Evolutionary conservation across 2,113 vertebrate genomes (phyloP).

Genomic region (Phrynosoma blainvillii): DNA sequence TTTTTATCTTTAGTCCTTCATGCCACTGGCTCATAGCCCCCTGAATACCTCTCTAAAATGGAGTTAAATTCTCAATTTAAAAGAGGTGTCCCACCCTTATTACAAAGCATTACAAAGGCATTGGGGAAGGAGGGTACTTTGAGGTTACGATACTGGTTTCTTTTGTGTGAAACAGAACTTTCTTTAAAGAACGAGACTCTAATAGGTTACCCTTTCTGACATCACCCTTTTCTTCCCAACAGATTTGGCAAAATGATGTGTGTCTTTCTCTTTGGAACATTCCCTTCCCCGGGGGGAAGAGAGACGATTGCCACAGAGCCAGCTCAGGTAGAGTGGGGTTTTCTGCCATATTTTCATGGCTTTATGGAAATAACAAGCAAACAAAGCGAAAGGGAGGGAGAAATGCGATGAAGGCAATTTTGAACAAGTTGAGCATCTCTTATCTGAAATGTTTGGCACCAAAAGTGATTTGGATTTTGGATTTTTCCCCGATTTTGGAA

Average conservation of each 20-base stretch:
- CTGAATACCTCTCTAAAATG: too few relatives aligned
- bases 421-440: too few relatives aligned
- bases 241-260: slow-evolving; percentile 42
- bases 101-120: too few relatives aligned
- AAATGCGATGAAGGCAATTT: background rate
- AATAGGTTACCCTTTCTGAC: background rate
- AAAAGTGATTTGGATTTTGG: too few relatives aligned
- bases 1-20: too few relatives aligned
- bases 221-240: slow-evolving; percentile 23
- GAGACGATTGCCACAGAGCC: background rate
- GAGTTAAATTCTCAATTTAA: too few relatives aligned
- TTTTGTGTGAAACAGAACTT: background rate
- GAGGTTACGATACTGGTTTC: background rate
- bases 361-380: background rate
- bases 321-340: slow-evolving; percentile 7
- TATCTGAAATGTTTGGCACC: too few relatives aligned
- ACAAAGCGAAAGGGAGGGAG: background rate
- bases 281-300: slow-evolving; percentile 21
- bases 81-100: too few relatives aligned
- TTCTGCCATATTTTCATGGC: background rate
- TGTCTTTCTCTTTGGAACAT: slow-evolving; percentile 34
- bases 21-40: too few relatives aligned
- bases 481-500: too few relatives aligned
- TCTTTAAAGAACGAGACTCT: background rate
- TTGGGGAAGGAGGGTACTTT: too few relatives aligned